phyloP scores from a whole-genome alignment of 2,888 invertebrate species.

The Asteroscopus sphinx region DNA sequence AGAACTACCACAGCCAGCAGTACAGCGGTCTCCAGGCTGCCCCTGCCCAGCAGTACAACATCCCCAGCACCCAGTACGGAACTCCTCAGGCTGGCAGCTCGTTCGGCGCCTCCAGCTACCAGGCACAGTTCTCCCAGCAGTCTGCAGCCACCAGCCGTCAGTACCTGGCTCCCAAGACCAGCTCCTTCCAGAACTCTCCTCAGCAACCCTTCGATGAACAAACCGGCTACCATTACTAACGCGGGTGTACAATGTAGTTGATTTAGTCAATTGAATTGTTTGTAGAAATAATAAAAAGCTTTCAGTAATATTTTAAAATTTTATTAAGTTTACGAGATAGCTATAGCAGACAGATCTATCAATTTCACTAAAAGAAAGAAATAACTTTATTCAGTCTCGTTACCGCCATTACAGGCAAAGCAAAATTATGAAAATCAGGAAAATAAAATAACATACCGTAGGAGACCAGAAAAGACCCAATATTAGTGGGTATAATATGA shows the following conservation, averaged over 20 bases:
- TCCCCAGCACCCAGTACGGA: constrained; percentile 61
- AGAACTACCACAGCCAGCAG: constrained; percentile 41
- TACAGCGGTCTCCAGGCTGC: constrained; percentile 7
- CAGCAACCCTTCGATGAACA: constrained; percentile 83
- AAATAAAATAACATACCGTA: no score
- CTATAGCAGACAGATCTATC: no score
- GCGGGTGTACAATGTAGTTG: constrained; percentile 28
- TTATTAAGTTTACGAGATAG: no score
- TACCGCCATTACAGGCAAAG: no score
- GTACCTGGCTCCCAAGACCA: constrained; percentile 75
- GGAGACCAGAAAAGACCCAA: no score
- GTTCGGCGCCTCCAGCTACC: constrained; percentile 19
- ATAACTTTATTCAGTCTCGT: no score
- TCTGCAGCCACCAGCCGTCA: constrained; percentile 73
- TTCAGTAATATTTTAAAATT: constrained; percentile 39
- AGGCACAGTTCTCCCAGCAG: constrained; percentile 47
- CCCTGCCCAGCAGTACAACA: constrained; percentile 25
- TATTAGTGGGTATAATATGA: no score
- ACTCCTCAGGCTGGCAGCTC: constrained; percentile 23
- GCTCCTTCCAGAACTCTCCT: constrained; percentile 69
- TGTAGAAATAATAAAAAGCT: constrained; percentile 58
- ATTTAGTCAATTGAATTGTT: constrained; percentile 53
- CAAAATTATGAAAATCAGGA: no score
- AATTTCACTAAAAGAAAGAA: no score
- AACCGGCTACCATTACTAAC: constrained; percentile 82